phyloP scores from a whole-genome alignment of 2,113 vertebrate species.

The Microtus richardsoni region DNA sequence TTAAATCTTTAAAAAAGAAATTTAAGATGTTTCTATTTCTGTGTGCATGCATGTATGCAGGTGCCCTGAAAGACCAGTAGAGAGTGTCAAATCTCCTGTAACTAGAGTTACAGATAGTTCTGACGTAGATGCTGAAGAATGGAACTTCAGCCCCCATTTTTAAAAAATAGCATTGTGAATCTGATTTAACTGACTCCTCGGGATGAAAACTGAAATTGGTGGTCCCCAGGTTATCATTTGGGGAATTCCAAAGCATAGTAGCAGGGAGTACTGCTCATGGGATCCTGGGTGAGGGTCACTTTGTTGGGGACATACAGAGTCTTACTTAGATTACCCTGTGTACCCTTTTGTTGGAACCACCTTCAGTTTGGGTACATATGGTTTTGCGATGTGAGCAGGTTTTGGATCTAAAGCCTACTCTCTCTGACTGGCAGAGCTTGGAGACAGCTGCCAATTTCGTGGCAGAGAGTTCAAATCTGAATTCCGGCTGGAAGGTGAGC shows the following conservation, averaged over 20 bases:
- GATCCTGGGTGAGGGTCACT: neutral
- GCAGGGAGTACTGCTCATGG: neutral
- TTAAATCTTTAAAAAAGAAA: neutral
- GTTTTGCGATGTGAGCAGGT: neutral
- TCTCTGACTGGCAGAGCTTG: conserved; percentile 60
- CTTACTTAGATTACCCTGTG: neutral
- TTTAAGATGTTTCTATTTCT: neutral
- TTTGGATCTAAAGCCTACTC: neutral
- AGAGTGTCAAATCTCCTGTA: neutral
- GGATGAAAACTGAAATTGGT: neutral
- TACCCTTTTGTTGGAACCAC: neutral
- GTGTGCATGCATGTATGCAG: neutral
- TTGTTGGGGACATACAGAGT: rapidly evolving
- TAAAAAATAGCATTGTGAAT: neutral
- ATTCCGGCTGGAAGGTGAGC: conserved; percentile 88
- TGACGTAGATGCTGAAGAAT: neutral
- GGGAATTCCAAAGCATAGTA: neutral
- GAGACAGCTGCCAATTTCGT: conserved; percentile 81
- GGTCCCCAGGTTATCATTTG: neutral
- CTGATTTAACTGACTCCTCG: neutral
- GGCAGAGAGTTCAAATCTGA: conserved; percentile 78
- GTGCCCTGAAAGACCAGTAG: too few relatives aligned
- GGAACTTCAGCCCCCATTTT: neutral
- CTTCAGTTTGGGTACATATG: too few relatives aligned
- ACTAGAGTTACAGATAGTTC: neutral